phyloP scores from a whole-genome alignment of 2,888 invertebrate genomes.

The Cantharis rustica region DNA sequence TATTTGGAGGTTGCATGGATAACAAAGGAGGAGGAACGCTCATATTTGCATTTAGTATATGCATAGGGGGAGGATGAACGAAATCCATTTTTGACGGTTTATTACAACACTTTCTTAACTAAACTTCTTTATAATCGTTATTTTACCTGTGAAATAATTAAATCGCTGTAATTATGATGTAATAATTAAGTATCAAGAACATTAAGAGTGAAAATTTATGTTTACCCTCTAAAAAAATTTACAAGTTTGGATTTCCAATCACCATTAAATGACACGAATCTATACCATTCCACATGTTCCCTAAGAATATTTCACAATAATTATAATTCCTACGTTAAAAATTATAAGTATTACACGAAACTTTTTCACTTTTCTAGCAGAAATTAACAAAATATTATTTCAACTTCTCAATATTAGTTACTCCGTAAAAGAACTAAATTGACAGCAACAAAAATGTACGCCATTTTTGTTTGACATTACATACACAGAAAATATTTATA shows the following conservation, averaged over 20 bases:
- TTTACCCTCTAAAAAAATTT: not conserved
- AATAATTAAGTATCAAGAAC: not conserved
- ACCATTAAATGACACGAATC: not conserved
- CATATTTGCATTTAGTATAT: constrained; percentile 46
- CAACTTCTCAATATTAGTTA: not conserved
- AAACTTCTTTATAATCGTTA: not conserved
- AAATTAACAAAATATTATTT: not conserved
- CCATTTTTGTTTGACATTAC: not conserved
- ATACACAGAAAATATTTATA: no score
- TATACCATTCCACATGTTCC: not conserved
- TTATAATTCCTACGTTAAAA: not conserved
- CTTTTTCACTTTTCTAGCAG: not conserved
- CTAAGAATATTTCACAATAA: not conserved
- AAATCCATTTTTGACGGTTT: constrained; percentile 48
- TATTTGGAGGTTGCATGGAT: constrained; percentile 22
- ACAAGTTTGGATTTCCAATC: not conserved
- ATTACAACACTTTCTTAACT: not conserved
- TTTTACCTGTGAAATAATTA: not conserved
- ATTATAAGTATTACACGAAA: not conserved
- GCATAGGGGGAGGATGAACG: constrained; percentile 56
- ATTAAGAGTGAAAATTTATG: not conserved
- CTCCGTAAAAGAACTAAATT: not conserved
- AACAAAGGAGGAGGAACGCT: constrained; percentile 44
- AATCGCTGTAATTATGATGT: not conserved
- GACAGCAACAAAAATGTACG: not conserved